Percentiles rank a stretch among this genome's conserved stretches.
Evolutionary conservation across 1,140 invertebrate species (phyloP).

Genomic region (Megalopta genalis): DNA sequence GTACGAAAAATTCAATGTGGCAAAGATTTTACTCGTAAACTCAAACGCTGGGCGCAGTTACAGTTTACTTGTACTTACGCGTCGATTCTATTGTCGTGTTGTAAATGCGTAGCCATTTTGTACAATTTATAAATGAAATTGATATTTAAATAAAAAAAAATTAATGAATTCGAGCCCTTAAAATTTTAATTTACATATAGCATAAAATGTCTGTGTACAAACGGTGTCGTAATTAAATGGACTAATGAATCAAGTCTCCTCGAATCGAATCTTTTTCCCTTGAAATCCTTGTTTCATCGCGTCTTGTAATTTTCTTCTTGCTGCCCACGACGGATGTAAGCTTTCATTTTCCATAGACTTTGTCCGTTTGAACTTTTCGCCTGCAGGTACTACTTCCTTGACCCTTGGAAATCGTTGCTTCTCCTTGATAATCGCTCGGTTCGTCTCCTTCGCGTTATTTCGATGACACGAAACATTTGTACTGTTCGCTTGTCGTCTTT

Average conservation of each 20-base stretch:
- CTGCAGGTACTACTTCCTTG: neutral
- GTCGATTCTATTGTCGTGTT: neutral
- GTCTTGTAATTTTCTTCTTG: conserved; percentile 73
- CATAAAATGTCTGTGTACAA: neutral
- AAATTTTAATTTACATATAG: neutral
- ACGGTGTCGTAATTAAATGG: neutral
- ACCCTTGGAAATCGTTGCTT: neutral
- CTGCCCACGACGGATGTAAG: conserved; percentile 79
- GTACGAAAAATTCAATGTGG: neutral
- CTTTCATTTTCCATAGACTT: conserved; percentile 29
- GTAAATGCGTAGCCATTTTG: conserved; percentile 1
- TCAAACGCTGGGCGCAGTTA: conserved; percentile 13
- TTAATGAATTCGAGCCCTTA: neutral
- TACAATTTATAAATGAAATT: conserved; percentile 3
- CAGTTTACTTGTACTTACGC: neutral
- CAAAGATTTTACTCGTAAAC: neutral
- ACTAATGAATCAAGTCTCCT: conserved; percentile 47
- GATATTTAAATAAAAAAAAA: conserved; percentile 4
- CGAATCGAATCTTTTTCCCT: conserved; percentile 74
- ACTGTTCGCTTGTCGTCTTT: neutral
- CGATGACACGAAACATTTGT: neutral
- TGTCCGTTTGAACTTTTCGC: neutral
- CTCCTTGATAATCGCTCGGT: neutral
- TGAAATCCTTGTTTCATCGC: conserved; percentile 71
- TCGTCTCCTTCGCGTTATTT: neutral